Conservation (phyloP, 2,113 vertebrate genomes). For the Prietella phreatophila region DNA sequence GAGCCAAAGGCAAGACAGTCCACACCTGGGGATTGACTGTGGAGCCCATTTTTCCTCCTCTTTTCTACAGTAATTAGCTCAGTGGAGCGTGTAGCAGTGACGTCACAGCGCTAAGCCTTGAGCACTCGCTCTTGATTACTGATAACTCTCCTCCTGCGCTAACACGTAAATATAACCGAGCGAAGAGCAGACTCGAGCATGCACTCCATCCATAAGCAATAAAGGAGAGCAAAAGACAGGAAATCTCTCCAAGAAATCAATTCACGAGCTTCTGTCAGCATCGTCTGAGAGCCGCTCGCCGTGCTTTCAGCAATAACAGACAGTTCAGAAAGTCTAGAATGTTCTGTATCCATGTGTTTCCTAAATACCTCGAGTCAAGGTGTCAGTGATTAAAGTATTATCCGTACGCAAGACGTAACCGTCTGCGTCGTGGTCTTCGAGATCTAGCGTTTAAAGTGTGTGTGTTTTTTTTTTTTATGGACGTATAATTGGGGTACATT, state of each 20-base stretch:
- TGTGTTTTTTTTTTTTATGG: neutral
- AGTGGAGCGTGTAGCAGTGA: neutral
- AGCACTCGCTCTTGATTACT: neutral
- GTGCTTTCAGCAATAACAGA: neutral
- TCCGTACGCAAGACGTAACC: neutral
- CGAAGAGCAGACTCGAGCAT: neutral
- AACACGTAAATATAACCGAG: neutral
- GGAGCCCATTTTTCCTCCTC: neutral
- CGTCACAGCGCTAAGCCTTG: neutral
- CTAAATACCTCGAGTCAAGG: neutral
- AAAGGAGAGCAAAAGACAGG: neutral
- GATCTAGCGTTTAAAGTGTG: neutral
- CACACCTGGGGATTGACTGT: neutral
- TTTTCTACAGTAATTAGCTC: constrained; percentile 16
- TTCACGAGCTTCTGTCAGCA: neutral
- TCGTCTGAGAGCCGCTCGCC: neutral
- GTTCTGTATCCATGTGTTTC: neutral
- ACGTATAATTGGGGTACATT: neutral
- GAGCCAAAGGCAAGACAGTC: neutral
- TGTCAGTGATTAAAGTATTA: neutral
- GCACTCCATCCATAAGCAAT: neutral
- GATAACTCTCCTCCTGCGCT: neutral
- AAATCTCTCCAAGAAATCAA: neutral
- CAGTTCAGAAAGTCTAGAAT: neutral
- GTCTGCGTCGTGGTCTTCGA: neutral